Percentiles rank a stretch among this genome's conserved stretches.
These are phyloP conservation scores for Peromyscus nudipes DNA, from an alignment of 2,797 vertebrate species.

Conservation along the genomic window DNA sequence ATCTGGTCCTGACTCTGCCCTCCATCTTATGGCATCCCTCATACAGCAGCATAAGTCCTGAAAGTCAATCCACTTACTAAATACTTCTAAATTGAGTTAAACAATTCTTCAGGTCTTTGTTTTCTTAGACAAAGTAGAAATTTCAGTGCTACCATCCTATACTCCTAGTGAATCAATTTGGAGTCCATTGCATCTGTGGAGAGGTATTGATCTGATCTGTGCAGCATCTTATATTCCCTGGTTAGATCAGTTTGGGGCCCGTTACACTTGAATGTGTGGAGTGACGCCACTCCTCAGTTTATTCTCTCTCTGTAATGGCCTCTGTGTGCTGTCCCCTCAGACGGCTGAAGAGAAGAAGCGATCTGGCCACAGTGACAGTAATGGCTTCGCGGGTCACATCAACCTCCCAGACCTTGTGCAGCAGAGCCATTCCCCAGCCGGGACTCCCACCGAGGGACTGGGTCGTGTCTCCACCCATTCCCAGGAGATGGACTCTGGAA, in stretches of 20 bases:
- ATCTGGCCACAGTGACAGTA: conserved; percentile 94
- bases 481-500: conserved; percentile 93
- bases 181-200: not conserved
- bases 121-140: conserved; percentile 12
- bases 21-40: not conserved
- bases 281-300: not conserved
- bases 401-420: conserved; percentile 98
- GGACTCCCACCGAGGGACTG: conserved; percentile 93
- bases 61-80: not conserved
- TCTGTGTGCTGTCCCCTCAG: conserved; percentile 90
- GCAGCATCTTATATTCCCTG: not conserved
- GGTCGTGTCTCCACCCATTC: conserved; percentile 92
- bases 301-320: conserved; percentile 78
- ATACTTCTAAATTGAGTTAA: no score
- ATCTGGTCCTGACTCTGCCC: not conserved
- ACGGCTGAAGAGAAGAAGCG: conserved; percentile 94
- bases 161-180: not conserved
- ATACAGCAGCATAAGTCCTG: not conserved
- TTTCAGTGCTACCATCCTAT: not conserved
- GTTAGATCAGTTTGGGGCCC: not conserved
- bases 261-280: not conserved
- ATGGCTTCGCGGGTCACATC: conserved; percentile 95
- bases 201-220: not conserved
- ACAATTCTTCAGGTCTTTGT: not conserved
- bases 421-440: conserved; percentile 95